Percentiles rank a stretch among this genome's conserved stretches.
Evolutionary conservation across 2,113 vertebrate species (phyloP).

Genomic region (Mesoclemmys tuberculata): DNA sequence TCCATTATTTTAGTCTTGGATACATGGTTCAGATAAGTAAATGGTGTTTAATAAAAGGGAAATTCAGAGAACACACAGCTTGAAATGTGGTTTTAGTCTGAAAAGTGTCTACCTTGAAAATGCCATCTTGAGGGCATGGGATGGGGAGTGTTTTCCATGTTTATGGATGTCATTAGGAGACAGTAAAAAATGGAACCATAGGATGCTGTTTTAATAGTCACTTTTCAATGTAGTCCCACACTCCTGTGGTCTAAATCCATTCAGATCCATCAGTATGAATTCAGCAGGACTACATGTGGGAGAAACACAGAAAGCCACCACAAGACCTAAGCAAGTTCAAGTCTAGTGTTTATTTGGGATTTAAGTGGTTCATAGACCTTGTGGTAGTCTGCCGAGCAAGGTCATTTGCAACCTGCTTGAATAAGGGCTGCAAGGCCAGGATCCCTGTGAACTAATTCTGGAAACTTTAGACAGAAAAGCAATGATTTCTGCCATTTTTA

Average conservation of each 20-base stretch:
- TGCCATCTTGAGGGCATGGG: background rate
- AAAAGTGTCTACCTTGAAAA: background rate
- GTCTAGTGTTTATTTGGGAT: background rate
- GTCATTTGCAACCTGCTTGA: background rate
- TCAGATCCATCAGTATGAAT: background rate
- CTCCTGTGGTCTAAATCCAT: background rate
- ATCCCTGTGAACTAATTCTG: background rate
- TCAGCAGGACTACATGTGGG: background rate
- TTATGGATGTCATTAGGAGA: background rate
- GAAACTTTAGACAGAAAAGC: background rate
- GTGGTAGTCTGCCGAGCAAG: background rate
- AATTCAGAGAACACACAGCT: background rate
- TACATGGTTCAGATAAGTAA: background rate
- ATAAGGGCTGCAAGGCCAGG: background rate
- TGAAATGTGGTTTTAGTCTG: background rate
- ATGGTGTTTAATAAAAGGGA: background rate
- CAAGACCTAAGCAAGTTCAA: background rate
- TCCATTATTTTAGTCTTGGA: background rate
- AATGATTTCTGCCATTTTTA: background rate
- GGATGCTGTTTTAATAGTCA: background rate
- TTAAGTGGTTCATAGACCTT: background rate
- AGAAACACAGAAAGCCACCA: background rate
- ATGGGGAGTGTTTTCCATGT: background rate
- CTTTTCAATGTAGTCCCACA: background rate
- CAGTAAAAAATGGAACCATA: background rate